Evolutionary conservation across 2,888 invertebrate genomes (phyloP), one percentile per base, ranked within the genome.

Genomic region (Lymantria monacha): DNA sequence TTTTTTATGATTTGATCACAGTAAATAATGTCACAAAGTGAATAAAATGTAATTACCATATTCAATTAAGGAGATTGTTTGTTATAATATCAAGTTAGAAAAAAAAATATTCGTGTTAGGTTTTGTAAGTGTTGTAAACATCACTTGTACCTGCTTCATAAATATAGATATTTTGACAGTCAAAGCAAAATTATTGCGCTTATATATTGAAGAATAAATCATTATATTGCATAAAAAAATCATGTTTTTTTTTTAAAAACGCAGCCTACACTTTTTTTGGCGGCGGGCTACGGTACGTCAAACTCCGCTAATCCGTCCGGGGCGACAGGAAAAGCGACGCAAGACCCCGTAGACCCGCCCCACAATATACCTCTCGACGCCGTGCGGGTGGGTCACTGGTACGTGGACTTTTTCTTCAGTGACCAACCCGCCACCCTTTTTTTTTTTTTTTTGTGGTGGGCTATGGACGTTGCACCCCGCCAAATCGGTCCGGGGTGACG

Each of bases 161-260:
- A 80, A 75, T 80, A 86, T 82, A 76, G 82, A 87, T 89, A 87
- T 87, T 87, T 87, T 85, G 82, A 82, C 85, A 85, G 81, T 87
- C 91, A 90, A 91, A 91, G 91, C 91, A 91, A 90, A 91, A 86
- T 91, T 85, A 90, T 83, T 88, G 89, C 85, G 91, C 91, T 90
- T 91, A 87, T 81, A 76, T 85, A 87, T 87, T 83, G 79, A 85
- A 84, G 76, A 89, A 87, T 89, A 90, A 90, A 90, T 85, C 83
- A 87, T 83, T 85, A 84, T 88, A 88, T 87, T 87, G 83, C 80
- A 85, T 81, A 78, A 50, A n/a, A n/a, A 62, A 49, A 54, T 53
- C 72, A 66, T 74, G 67, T 80, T 80, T 83, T 49, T 70, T 73
- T 22, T 22, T 78, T 68, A 22, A n/a, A n/a, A 30, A 40, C 14